Conservation (phyloP, 1,140 invertebrate species). For the Anoplolepis gracilipes region DNA sequence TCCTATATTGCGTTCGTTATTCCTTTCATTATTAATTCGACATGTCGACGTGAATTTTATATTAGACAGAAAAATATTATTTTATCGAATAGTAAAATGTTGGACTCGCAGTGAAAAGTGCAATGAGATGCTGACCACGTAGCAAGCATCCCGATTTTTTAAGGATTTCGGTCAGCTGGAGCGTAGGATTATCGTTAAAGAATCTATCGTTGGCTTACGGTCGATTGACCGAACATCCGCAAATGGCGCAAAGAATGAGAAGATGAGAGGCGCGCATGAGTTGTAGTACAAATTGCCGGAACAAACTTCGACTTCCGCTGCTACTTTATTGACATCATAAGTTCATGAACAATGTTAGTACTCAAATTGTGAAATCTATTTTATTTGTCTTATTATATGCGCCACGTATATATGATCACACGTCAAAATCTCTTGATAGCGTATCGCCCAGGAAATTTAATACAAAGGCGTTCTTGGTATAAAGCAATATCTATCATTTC, state of each 20-base stretch:
- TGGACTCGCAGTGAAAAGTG: neutral
- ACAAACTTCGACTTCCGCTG: conserved; percentile 19
- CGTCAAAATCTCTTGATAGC: neutral
- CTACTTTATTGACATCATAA: conserved; percentile 24
- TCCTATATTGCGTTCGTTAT: no score
- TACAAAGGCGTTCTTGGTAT: neutral
- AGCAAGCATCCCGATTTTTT: conserved; percentile 26
- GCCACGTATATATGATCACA: neutral
- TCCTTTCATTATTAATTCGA: neutral
- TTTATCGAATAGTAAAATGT: neutral
- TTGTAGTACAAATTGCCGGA: conserved; percentile 33
- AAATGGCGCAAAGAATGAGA: neutral
- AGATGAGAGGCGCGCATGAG: conserved; percentile 16
- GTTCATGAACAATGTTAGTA: neutral
- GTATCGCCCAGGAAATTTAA: neutral
- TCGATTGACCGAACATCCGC: conserved; percentile 45
- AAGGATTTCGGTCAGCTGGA: conserved; percentile 29
- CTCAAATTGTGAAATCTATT: neutral
- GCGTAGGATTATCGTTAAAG: conserved; percentile 51
- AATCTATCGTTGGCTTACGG: conserved; percentile 22
- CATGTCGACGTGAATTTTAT: neutral
- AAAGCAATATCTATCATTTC: neutral
- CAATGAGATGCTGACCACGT: conserved; percentile 51
- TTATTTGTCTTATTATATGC: neutral
- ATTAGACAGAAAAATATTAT: neutral